Evolutionary conservation across 2,113 vertebrate species (phyloP).

Genomic region (Puma concolor): DNA sequence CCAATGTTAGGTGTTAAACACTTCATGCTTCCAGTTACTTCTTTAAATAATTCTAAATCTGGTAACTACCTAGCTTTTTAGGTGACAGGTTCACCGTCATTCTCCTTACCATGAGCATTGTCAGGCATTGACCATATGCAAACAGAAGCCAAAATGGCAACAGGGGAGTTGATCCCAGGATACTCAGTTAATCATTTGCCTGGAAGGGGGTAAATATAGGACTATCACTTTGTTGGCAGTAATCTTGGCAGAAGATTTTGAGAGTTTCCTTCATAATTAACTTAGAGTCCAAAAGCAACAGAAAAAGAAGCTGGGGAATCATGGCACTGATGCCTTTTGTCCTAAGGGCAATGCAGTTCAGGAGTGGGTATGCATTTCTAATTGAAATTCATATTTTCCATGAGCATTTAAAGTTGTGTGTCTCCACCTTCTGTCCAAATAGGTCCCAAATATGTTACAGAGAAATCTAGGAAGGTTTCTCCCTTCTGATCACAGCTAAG

Average conservation of each 20-base stretch:
- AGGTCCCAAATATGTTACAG: neutral
- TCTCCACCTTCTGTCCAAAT: neutral
- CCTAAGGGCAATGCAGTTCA: neutral
- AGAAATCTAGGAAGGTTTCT: neutral
- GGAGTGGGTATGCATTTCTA: neutral
- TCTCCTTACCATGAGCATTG: neutral
- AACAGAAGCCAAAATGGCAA: neutral
- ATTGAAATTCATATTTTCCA: neutral
- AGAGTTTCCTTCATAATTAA: neutral
- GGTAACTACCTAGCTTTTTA: neutral
- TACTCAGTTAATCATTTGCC: neutral
- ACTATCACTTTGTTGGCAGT: neutral
- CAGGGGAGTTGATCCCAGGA: neutral
- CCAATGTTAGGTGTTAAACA: neutral
- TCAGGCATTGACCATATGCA: neutral
- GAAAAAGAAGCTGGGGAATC: neutral
- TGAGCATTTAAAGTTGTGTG: neutral
- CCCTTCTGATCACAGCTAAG: neutral
- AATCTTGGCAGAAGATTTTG: neutral
- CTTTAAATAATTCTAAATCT: neutral
- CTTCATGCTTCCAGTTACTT: neutral
- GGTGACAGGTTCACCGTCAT: neutral
- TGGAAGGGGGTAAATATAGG: neutral
- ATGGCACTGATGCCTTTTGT: neutral
- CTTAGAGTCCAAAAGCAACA: neutral